These are phyloP conservation scores for Boloria euphrosyne DNA, from an alignment of 2,888 invertebrate genomes.

Conservation along the genomic window DNA sequence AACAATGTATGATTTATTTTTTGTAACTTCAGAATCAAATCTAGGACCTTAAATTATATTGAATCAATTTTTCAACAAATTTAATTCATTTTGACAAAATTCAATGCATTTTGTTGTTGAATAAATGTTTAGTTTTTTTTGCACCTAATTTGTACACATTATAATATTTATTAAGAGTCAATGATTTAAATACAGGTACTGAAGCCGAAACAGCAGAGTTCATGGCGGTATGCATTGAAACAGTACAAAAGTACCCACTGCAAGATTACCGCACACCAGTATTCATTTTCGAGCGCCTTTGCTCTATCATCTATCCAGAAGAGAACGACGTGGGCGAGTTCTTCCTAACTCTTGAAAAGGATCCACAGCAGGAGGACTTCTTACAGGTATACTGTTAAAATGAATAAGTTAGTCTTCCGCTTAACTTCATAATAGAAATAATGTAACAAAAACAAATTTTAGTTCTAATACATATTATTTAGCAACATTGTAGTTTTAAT, in stretches of 20 bases:
- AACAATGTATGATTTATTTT: not conserved
- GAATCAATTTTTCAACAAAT: no score
- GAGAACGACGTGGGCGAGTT: constrained; percentile 98
- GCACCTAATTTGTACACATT: no score
- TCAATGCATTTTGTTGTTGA: not conserved
- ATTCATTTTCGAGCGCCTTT: constrained; percentile 97
- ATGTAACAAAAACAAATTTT: not conserved
- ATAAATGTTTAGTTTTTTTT: not conserved
- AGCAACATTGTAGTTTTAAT: not conserved
- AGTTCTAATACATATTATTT: not conserved
- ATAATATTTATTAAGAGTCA: not conserved
- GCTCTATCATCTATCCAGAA: constrained; percentile 98
- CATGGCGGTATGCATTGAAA: constrained; percentile 98
- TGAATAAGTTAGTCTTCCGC: no score
- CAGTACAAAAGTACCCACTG: constrained; percentile 93
- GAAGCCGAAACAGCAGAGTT: constrained; percentile 98
- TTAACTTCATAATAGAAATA: no score
- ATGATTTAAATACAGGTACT: constrained; percentile 83
- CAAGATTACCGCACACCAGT: constrained; percentile 98
- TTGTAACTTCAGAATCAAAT: no score
- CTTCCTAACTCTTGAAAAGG: constrained; percentile 97
- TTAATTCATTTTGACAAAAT: not conserved
- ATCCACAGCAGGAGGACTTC: constrained; percentile 99
- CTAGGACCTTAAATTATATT: no score
- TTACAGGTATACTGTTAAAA: constrained; percentile 83